Conservation (phyloP, 2,797 vertebrate species). For the Odontamblyopus lacepedii region DNA sequence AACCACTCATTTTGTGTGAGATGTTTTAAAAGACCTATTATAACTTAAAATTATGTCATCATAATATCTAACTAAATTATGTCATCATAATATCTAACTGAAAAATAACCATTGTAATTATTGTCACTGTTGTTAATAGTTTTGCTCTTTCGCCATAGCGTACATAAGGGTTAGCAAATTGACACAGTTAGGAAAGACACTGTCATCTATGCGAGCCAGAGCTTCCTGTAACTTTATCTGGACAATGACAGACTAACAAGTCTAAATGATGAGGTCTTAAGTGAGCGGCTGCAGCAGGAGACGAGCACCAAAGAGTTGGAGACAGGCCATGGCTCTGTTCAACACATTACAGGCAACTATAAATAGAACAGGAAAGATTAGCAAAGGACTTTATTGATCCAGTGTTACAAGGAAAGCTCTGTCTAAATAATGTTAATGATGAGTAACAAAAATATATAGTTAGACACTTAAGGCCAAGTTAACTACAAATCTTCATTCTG, state of each 20-base stretch:
- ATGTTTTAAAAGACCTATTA: too few relatives aligned
- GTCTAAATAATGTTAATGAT: conserved; percentile 20
- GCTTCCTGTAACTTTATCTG: conserved; percentile 71
- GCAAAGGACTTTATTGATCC: conserved; percentile 10
- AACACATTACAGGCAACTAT: conserved; percentile 42
- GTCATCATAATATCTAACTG: too few relatives aligned
- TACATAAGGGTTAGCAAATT: neutral
- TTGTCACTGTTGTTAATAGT: too few relatives aligned
- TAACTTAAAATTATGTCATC: too few relatives aligned
- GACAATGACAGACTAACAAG: conserved; percentile 74
- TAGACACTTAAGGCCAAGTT: conserved; percentile 21
- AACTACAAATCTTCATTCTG: conserved; percentile 12
- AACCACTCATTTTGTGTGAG: too few relatives aligned
- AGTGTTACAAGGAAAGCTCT: neutral
- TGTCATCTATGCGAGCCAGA: conserved; percentile 23
- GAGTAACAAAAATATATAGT: conserved; percentile 15
- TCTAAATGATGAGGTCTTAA: conserved; percentile 65
- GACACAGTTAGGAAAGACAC: conserved; percentile 1
- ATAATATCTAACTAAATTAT: too few relatives aligned
- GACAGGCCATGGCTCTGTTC: conserved; percentile 21
- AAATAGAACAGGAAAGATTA: conserved; percentile 20
- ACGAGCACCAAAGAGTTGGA: conserved; percentile 32
- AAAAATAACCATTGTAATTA: too few relatives aligned
- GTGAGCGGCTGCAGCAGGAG: conserved; percentile 5
- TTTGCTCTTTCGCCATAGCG: too few relatives aligned